Evolutionary conservation across 2,888 invertebrate species (phyloP), one percentile per base, ranked within the genome.

Genomic region (Parnassius glacialis): DNA sequence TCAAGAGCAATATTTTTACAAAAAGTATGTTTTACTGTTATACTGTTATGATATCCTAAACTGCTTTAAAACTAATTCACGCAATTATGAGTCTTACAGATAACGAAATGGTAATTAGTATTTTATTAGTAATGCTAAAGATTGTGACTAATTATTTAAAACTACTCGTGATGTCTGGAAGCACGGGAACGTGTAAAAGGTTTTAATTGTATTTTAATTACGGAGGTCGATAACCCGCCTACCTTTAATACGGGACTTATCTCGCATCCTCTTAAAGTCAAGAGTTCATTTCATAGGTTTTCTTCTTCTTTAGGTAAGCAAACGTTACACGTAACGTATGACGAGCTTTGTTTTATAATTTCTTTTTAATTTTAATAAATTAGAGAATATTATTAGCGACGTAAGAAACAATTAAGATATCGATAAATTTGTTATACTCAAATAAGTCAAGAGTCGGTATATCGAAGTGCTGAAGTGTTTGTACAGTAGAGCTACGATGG

Each of bases 131-230:
- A 65, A 67, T 63, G 65, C 63, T 59, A 57, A 62, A 65, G 65
- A 65, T 67, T 65, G 65, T 69, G 70, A 70, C 67, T 71, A 70
- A 71, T 71, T 65, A 66, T 65, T 52, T 71, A 72, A 16, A 16
- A 70, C 69, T 64, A 69, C 66, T 65, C 61, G 63, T 59, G 50
- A 56, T 63, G 59, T 64, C 58, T 41, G 16, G 59, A 65, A 64
- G 58, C 66, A 61, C 66, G 71, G 65, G 69, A 69, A 68, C 62
- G 65, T 66, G 66, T 53, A 50, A 48, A 48, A n/a, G 54, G 57
- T 62, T 67, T 66, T 72, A 67, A 73, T 71, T 69, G 68, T 69
- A 66, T 64, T 72, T 67, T 70, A 72, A 73, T 72, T 70, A 68
- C 64, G n/a, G 42, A 55, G 66, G 70, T 64, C 66, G 47, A 43